These are phyloP conservation scores for Casuarius casuarius DNA, from an alignment of 2,113 vertebrate species.

Conservation along the genomic window DNA sequence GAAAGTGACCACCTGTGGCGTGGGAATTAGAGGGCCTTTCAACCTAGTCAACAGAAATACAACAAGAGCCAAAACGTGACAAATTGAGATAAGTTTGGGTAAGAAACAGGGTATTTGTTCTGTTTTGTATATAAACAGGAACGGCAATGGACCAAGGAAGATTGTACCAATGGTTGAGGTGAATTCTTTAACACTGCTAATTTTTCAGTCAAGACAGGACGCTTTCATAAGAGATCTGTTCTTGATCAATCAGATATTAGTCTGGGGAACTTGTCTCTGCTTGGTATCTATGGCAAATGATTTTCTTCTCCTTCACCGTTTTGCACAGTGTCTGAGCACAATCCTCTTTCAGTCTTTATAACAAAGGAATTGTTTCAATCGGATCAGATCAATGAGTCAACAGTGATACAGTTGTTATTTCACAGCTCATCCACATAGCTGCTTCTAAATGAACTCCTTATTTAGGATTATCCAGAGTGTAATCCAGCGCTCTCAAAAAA, in stretches of 20 bases:
- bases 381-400: not conserved
- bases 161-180: not conserved
- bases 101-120: not conserved
- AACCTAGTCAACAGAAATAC: not conserved
- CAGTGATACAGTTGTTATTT: not conserved
- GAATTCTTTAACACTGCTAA: not conserved
- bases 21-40: not conserved
- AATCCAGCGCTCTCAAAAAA: not conserved
- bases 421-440: not conserved
- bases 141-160: not conserved
- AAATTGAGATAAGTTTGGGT: not conserved
- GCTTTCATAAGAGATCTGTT: not conserved
- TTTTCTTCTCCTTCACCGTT: not conserved
- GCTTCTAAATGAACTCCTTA: not conserved
- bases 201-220: not conserved
- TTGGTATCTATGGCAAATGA: not conserved
- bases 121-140: not conserved
- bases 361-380: not conserved
- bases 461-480: not conserved
- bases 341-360: not conserved
- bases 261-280: not conserved
- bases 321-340: not conserved
- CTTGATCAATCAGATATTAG: not conserved
- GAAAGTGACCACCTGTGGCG: not conserved
- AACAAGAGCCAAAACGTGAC: not conserved